Base-by-base conservation (phyloP, 2,888 invertebrate species). In the Eumerus sabulonum region DNA sequence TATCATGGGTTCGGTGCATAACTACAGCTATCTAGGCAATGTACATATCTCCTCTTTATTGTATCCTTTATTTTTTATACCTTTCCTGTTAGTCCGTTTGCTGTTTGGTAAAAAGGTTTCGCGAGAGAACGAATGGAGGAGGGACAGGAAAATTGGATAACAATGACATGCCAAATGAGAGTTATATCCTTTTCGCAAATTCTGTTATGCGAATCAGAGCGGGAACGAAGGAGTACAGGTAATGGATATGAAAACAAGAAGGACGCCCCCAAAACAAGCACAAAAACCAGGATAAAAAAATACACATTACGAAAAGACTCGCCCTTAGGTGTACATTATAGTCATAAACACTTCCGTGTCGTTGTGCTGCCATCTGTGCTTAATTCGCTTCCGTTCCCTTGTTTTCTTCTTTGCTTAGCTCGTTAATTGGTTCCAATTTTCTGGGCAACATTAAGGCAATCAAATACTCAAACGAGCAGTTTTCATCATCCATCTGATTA, bases 131-230 rank as follows among this genome's bases (percentile, higher is more conserved):
- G 27, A 60, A 63, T 17, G 17, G 47, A 27, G 45, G 62, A 73
- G 72, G 62, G 51, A 63, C 16, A 56, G 48, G 68, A 68, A 73
- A 79, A 79, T 79, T 73, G 73, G 73, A 68, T 63, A 73, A 68
- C 68, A 79, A 79, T 79, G 77, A 73, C 68, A 63, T 35, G 53
- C 45, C 63, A 19, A 73, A 68, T 63, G 73, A 67, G 67, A 68
- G 63, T 68, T 68, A 54, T 73, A 73, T 63, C 67, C 64, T 76
- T 45, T 66, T 64, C 48, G 59, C 36, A 54, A 59, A 76, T 70
- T 70, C 70, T 70, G 48, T 70, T 70, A 64, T 50, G 36, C 54
- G 66, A 72, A 51, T 56, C 40, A 50, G 62, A 50, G 19, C 36
- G 18, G 36, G 9, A n/a, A 13, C 27, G 27, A 27, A 2, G 27